These are phyloP conservation scores for Ceryle rudis DNA, from an alignment of 2,797 vertebrate genomes.

Conservation along the genomic window DNA sequence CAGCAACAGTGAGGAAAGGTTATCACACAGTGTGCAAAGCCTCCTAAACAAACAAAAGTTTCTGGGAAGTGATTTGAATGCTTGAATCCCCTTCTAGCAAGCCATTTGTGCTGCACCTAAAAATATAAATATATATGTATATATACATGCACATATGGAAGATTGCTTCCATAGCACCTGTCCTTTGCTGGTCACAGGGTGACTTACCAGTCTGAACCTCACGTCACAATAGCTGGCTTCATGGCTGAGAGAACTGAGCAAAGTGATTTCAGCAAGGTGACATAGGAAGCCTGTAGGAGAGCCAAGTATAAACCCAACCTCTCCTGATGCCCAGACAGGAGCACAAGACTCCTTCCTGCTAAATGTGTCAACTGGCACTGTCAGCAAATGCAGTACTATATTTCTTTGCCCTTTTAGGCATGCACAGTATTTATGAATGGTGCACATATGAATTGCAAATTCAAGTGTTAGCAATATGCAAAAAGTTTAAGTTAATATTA, in stretches of 20 bases:
- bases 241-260: not conserved
- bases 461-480: not conserved
- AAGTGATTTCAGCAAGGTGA: constrained; percentile 38
- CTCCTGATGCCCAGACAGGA: not conserved
- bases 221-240: not conserved
- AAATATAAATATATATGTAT: not conserved
- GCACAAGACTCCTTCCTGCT: constrained; percentile 9
- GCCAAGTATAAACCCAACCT: not conserved
- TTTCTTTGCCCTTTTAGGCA: not conserved
- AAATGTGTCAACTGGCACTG: not conserved
- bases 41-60: constrained; percentile 19
- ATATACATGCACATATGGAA: not conserved
- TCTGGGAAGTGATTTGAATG: constrained; percentile 12
- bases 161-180: not conserved
- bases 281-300: not conserved
- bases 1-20: not conserved
- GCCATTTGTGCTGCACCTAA: not conserved
- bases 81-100: not conserved
- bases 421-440: not conserved
- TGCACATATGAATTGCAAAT: not conserved
- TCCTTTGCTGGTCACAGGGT: not conserved
- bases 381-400: not conserved
- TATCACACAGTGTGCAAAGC: not conserved
- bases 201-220: not conserved
- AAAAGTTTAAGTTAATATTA: not conserved